Percentiles rank a stretch among this genome's conserved stretches.
Conservation (phyloP, 2,797 vertebrate species). For the Morelia viridis region DNA sequence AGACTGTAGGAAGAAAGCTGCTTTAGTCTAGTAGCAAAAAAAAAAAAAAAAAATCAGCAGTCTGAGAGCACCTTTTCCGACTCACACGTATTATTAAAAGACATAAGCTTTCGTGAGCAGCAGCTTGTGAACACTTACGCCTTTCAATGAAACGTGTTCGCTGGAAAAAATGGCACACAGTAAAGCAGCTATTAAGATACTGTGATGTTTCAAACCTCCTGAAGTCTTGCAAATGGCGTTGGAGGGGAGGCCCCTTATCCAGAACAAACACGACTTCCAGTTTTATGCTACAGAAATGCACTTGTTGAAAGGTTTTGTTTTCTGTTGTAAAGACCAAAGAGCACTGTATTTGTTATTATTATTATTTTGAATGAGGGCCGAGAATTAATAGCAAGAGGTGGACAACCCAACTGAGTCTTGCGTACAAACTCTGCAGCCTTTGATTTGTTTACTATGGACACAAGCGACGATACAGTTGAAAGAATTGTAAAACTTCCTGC, state of each 20-base stretch:
- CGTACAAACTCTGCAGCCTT: background rate
- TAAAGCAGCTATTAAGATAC: background rate
- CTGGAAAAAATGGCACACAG: background rate
- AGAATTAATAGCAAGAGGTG: slow-evolving; percentile 12
- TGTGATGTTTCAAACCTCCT: background rate
- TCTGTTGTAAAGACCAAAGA: background rate
- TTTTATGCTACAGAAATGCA: background rate
- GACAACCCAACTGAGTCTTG: background rate
- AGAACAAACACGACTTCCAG: background rate
- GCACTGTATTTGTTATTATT: background rate
- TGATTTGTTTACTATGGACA: background rate
- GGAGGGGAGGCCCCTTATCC: background rate
- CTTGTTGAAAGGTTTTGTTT: background rate
- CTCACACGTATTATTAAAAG: background rate
- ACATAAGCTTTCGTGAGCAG: background rate
- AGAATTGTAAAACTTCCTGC: background rate
- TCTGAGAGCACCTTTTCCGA: background rate
- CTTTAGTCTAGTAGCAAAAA: background rate
- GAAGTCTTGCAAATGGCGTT: no score
- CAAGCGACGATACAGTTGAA: background rate
- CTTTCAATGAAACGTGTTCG: background rate
- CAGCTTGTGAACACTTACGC: background rate
- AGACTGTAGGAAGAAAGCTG: background rate
- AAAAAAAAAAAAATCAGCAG: background rate
- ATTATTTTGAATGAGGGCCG: background rate